These are phyloP conservation scores for Eueremaeus valkanovi DNA, from an alignment of 2,888 invertebrate species.

Conservation along the genomic window DNA sequence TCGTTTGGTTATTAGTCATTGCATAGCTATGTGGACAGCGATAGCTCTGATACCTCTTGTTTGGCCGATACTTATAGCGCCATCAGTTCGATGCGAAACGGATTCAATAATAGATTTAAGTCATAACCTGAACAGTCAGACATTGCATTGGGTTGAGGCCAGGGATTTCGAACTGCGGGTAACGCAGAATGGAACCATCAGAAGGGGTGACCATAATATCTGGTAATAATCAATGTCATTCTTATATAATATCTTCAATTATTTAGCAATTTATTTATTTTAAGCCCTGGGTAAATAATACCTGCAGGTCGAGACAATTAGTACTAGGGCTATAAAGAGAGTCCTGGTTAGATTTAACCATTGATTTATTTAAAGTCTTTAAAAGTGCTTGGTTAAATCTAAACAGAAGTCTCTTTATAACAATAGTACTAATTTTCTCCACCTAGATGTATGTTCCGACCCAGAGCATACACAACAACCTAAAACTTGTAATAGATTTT, in stretches of 20 bases:
- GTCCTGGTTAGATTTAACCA: too few species aligned
- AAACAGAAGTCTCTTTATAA: too few species aligned
- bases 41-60: neutral
- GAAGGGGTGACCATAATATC: neutral
- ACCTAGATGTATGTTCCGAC: too few species aligned
- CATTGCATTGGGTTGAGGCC: conserved; percentile 7
- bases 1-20: neutral
- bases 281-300: too few species aligned
- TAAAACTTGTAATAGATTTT: too few species aligned
- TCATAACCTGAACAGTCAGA: conserved; percentile 15
- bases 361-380: too few species aligned
- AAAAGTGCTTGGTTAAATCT: too few species aligned
- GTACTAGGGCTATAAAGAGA: too few species aligned
- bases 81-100: neutral
- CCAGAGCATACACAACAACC: too few species aligned
- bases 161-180: neutral
- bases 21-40: neutral
- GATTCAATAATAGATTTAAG: conserved; percentile 20
- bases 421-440: too few species aligned
- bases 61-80: neutral
- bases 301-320: too few species aligned
- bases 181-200: neutral
- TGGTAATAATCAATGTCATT: neutral
- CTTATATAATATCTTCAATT: neutral
- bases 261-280: too few species aligned